Evolutionary conservation across 2,888 invertebrate species (phyloP).

Genomic region (Lomographa bimaculata): DNA sequence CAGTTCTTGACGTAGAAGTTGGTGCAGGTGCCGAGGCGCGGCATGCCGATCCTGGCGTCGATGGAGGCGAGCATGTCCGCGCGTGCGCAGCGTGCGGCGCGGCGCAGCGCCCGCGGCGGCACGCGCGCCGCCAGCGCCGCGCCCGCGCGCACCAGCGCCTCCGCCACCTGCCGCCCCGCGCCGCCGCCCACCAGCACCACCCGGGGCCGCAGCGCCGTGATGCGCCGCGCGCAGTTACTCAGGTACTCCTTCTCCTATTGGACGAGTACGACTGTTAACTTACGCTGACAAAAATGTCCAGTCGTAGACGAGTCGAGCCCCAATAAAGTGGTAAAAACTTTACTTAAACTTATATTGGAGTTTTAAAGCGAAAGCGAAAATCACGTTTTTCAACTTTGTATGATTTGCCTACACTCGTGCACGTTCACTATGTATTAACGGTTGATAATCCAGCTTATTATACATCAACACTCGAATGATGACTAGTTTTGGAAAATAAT

Average conservation of each 20-base stretch:
- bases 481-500: no score
- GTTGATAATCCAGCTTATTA: no score
- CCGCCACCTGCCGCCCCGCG: constrained; percentile 94
- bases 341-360: no score
- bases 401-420: no score
- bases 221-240: constrained; percentile 92
- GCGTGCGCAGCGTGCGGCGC: constrained; percentile 91
- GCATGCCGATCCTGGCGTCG: constrained; percentile 92
- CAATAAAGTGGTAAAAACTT: no score
- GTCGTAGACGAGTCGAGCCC: no score
- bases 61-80: constrained; percentile 94
- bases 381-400: no score
- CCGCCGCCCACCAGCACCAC: constrained; percentile 95
- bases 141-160: constrained; percentile 87
- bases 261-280: no score
- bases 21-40: constrained; percentile 92
- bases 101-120: constrained; percentile 73
- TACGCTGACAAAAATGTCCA: no score
- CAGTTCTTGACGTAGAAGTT: constrained; percentile 89
- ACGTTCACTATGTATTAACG: no score
- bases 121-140: constrained; percentile 96
- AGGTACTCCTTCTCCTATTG: constrained; percentile 94
- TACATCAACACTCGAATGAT: no score
- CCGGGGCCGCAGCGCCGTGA: constrained; percentile 92
- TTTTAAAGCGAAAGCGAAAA: no score